Evolutionary conservation across 1,140 invertebrate species (phyloP).

Genomic region (Caenorhabditis brenneri): DNA sequence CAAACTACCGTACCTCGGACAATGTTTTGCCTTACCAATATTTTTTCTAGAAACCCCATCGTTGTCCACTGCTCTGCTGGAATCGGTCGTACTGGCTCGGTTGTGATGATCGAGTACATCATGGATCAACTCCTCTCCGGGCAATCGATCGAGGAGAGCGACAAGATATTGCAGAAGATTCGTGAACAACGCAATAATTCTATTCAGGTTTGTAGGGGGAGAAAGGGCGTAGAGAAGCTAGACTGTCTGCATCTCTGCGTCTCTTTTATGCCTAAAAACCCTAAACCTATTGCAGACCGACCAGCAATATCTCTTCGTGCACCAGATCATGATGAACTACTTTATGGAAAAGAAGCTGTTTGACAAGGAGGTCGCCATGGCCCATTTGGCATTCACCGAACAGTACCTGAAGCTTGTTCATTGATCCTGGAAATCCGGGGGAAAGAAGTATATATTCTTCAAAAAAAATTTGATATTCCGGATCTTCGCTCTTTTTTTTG

Average conservation of each 20-base stretch:
- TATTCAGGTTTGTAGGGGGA: constrained; percentile 1
- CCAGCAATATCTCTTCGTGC: constrained; percentile 50
- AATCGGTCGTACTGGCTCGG: constrained; percentile 86
- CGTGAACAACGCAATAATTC: constrained; percentile 22
- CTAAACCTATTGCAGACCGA: constrained; percentile 22
- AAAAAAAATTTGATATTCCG: too few relatives aligned
- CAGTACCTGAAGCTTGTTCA: neutral
- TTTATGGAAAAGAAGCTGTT: constrained; percentile 40
- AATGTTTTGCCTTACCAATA: too few relatives aligned
- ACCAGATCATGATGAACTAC: constrained; percentile 48
- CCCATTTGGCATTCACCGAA: neutral
- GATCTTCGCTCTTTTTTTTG: too few relatives aligned
- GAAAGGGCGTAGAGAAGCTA: too few relatives aligned
- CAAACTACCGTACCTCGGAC: too few relatives aligned
- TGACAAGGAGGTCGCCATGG: neutral
- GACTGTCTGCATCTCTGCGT: too few relatives aligned
- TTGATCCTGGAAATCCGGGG: too few relatives aligned
- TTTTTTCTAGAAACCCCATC: constrained; percentile 82
- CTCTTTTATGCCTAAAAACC: too few relatives aligned
- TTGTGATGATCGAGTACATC: constrained; percentile 53
- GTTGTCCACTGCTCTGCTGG: constrained; percentile 95
- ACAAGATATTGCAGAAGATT: constrained; percentile 16
- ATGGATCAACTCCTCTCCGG: constrained; percentile 46
- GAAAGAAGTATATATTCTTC: too few relatives aligned
- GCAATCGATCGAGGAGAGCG: constrained; percentile 38